A percentile compares a stretch with the other conserved stretches of the same genome.
These are phyloP conservation scores for Anisognathus igniventris DNA, from an alignment of 2,797 vertebrate genomes.

Conservation along the genomic window DNA sequence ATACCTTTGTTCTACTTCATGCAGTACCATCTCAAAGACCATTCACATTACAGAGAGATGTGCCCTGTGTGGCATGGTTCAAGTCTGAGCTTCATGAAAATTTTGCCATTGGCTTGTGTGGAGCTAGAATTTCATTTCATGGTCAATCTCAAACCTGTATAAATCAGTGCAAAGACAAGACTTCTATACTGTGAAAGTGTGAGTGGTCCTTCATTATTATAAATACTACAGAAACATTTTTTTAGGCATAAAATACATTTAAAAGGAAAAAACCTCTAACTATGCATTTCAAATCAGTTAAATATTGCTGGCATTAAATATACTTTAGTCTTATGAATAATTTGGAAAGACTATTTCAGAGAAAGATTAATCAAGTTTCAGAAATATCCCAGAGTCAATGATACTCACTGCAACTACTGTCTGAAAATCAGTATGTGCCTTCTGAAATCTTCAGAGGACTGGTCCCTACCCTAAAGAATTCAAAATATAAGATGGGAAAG, in stretches of 20 bases:
- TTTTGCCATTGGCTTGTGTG: neutral
- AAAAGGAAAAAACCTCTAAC: neutral
- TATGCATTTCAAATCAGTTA: neutral
- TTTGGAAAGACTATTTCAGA: neutral
- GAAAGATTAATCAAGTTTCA: conserved; percentile 16
- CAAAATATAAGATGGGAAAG: neutral
- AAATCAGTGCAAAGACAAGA: neutral
- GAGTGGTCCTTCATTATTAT: neutral
- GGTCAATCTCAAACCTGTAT: neutral
- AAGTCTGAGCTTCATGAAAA: neutral
- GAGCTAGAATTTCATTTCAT: neutral
- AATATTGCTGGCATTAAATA: conserved; percentile 10
- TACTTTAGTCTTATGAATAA: conserved; percentile 12
- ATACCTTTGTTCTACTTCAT: neutral
- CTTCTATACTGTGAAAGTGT: neutral
- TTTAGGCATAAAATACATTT: neutral
- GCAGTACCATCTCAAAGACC: neutral
- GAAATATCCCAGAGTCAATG: neutral
- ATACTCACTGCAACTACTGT: neutral
- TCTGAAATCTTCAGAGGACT: neutral
- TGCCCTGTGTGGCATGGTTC: neutral
- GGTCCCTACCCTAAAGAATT: neutral
- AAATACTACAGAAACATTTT: neutral
- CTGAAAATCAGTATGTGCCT: neutral
- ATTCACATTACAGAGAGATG: neutral